Evolutionary conservation across 2,113 vertebrate species (phyloP).

Genomic region (Dipodomys ordii): DNA sequence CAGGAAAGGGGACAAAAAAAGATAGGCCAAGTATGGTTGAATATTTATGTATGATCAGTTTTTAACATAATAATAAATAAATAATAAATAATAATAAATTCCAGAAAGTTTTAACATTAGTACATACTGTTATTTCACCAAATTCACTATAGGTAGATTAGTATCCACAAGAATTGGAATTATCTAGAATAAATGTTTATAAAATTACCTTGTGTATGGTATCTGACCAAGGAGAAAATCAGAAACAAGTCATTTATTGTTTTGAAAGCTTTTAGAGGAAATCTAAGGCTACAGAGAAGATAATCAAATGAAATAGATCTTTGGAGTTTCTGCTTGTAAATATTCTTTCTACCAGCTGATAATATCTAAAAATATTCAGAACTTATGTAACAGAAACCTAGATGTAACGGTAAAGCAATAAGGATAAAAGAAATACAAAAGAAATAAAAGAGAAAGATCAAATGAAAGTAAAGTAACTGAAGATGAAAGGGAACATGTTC

Average conservation of each 20-base stretch:
- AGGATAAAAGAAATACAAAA: background rate
- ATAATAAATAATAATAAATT: too few relatives aligned
- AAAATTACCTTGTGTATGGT: background rate
- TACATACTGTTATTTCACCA: background rate
- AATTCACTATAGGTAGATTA: background rate
- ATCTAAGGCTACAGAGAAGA: background rate
- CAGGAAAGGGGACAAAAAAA: rapidly evolving
- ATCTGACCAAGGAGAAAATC: background rate
- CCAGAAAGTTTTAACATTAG: background rate
- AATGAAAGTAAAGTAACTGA: background rate
- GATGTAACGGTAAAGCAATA: background rate
- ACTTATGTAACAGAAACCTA: background rate
- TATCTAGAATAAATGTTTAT: background rate
- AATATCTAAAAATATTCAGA: background rate
- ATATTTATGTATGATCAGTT: background rate
- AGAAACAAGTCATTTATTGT: too few relatives aligned
- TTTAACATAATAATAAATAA: too few relatives aligned
- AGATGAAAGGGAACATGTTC: background rate
- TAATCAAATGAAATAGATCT: background rate
- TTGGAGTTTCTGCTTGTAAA: background rate
- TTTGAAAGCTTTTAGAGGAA: background rate
- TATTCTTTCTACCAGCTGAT: background rate
- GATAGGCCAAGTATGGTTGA: background rate
- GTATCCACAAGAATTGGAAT: background rate
- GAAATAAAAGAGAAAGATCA: background rate